Conservation (phyloP, 2,113 vertebrate genomes). For the Xyrauchen texanus region DNA sequence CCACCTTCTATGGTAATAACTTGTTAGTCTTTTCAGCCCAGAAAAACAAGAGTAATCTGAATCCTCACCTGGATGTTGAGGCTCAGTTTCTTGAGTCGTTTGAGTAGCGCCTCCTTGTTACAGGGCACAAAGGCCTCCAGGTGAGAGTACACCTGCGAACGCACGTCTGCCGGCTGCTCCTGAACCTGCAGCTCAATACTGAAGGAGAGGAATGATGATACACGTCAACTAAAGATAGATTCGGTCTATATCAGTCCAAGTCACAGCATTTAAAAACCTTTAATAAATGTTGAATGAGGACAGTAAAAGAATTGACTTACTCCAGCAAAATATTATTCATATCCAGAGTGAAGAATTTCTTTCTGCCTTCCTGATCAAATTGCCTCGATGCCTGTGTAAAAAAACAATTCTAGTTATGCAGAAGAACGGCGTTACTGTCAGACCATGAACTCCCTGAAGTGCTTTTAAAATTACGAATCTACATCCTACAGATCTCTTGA, state of each 20-base stretch:
- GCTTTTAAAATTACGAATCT: not conserved
- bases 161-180: conserved; percentile 76
- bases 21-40: too few relatives aligned
- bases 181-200: conserved; percentile 89
- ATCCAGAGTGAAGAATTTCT: conserved; percentile 90
- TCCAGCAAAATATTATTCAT: conserved; percentile 92
- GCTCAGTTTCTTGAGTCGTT: conserved; percentile 85
- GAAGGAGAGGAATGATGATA: not conserved
- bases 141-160: conserved; percentile 80
- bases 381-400: conserved; percentile 81
- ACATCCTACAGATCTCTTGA: not conserved
- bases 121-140: conserved; percentile 87
- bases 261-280: too few relatives aligned
- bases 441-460: conserved; percentile 23
- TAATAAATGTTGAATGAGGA: too few relatives aligned
- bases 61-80: conserved; percentile 82
- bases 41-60: too few relatives aligned
- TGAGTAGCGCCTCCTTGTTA: conserved; percentile 85
- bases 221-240: not conserved
- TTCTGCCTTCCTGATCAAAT: conserved; percentile 89
- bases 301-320: conserved; percentile 75
- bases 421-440: not conserved
- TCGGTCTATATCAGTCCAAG: too few relatives aligned
- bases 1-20: too few relatives aligned
- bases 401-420: conserved; percentile 1